Base-by-base conservation (phyloP, 2,888 invertebrate genomes). In the Rhorus exstirpatorius region DNA sequence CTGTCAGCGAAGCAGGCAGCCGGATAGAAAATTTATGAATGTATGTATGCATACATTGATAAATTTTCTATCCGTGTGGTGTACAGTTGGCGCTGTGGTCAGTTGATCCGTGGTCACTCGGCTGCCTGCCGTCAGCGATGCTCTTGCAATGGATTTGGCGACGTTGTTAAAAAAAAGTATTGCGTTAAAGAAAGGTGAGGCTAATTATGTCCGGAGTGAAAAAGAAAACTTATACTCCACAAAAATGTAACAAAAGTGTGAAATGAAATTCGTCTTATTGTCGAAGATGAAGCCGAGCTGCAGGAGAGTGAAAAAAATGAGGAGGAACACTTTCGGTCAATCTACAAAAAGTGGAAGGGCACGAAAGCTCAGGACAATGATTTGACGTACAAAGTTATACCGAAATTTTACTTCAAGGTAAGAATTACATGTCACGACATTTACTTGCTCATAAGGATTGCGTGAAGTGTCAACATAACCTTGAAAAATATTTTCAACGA, bases 361-460 rank as follows among this genome's bases (percentile, higher is more conserved):
- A 92, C 93, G 83, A 88, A 94, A 24, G 93, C 93, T 0, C 93
- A 93, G 6, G 91, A 94, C 8, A 90, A 93, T 21, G 94, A 94
- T 71, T 75, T 87, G 14, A 94, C 95, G 0, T 95, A 95, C 86
- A 94, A 94, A 86, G 94, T 94, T 68, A 96, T 97, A 89, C 97
- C 97, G 0, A 95, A 95, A 90, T 97, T 97, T 92, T 97, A 96
- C 89, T 96, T 95, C 88, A 95, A 95, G 89, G 93, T 93, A 88
- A 71, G 31, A 44, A 83, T 26, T 31, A 3, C 8, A 51, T 8
- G 35, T 35, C 2, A 35, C n/a, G n/a, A n/a, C n/a, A 41, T 55
- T 63, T 53, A 19, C 0, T 61, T 14, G 24, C 53, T 70, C 51
- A 17, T 3, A 17, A 24, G 58, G 17, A 6, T 21, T 4, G 3